Evolutionary conservation across 1,140 invertebrate species (phyloP), one percentile per base, ranked within the genome.

Genomic region (Elymnias hypermnestra): DNA sequence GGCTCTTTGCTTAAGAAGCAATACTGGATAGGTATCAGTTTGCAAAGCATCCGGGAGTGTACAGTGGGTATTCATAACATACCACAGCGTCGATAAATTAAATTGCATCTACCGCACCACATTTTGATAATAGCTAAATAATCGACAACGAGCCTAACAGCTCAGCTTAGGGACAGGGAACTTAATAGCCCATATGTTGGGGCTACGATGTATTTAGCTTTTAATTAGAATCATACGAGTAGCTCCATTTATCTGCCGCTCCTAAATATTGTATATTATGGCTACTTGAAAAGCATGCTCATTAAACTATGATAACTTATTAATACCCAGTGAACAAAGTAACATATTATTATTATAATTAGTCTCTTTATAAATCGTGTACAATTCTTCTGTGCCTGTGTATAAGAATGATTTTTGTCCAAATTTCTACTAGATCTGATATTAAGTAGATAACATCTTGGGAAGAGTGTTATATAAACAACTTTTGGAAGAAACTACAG

Each of bases 111-210:
- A 58, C 60, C 63, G 45, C 58, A 60, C 54, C 57, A 53, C 47
- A 59, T 59, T 56, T 61, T 59, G 64, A 65, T 72, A 69, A 74
- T 74, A 52, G 63, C 56, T 71, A 69, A 74, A 74, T 72, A 72
- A 72, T 70, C 61, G 45, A 55, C 54, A 66, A 63, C 61, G 40
- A 44, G 53, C 54, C 51, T 58, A 62, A 57, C 46, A 43, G 48
- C 41, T 51, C 37, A 48, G 45, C 45, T 61, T 53, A 48, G 59
- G 57, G 53, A 53, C 26, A 44, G 40, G 37, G 29, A 43, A 39
- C 39, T 55, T 67, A 70, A 73, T 70, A 60, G 66, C 50, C 58
- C 63, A 64, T 21, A 21, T 63, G 58, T 65, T 52, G 35, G 55
- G 50, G 43, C 43, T 40, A 57, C 33, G 41, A 47, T 38, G 25